Percentiles rank a stretch among this genome's conserved stretches.
These are phyloP conservation scores for Brachionus asplanchnoidis DNA, from an alignment of 1,140 invertebrate species.

Conservation along the genomic window DNA sequence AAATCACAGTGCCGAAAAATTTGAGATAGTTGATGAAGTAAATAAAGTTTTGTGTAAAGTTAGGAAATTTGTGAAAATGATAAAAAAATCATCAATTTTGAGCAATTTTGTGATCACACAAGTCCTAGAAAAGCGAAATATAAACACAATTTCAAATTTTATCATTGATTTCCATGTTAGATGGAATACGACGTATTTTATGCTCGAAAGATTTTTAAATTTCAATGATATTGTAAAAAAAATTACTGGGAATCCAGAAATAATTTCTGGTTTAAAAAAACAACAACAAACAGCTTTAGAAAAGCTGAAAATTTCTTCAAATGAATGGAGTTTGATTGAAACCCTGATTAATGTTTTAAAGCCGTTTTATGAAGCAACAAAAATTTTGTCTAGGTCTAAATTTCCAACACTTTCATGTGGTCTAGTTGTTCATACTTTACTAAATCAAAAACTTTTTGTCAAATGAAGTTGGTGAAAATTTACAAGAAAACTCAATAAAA, in stretches of 20 bases:
- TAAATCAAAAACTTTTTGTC: not conserved
- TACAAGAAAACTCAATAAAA: not conserved
- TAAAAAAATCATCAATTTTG: not conserved
- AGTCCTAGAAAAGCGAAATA: no score
- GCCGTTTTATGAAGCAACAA: not conserved
- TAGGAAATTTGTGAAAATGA: not conserved
- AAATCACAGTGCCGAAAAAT: not conserved
- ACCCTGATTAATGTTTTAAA: not conserved
- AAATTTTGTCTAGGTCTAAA: not conserved
- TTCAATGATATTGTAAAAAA: no score
- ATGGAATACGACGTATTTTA: no score
- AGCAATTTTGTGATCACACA: no score
- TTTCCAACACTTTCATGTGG: not conserved
- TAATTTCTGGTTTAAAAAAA: not conserved
- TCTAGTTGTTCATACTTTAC: not conserved
- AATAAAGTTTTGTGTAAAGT: not conserved
- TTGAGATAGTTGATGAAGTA: not conserved
- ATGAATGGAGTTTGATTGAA: not conserved
- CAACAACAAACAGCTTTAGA: not conserved
- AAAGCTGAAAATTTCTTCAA: not conserved
- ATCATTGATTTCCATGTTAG: no score
- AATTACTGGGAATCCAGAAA: no score
- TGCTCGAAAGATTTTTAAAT: no score
- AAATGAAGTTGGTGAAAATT: not conserved
- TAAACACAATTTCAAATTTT: no score